phyloP scores from a whole-genome alignment of 2,113 vertebrate species.

The Corythornis madagascariensis region DNA sequence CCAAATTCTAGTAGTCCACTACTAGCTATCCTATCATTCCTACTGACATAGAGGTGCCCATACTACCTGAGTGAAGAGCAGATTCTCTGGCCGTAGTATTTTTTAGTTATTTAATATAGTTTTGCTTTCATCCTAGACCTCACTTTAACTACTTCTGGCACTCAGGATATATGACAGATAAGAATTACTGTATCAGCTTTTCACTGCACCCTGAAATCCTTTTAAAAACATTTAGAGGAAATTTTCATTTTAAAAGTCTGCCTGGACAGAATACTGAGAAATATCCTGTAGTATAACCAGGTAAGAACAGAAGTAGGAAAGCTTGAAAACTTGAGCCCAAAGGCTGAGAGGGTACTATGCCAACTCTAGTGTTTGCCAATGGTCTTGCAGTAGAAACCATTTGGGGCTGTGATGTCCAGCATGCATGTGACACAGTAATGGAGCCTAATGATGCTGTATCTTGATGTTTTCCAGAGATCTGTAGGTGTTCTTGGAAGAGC shows the following conservation, averaged over 20 bases:
- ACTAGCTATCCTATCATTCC: background rate
- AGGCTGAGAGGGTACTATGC: background rate
- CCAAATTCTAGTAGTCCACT: background rate
- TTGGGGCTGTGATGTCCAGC: background rate
- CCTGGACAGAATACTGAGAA: background rate
- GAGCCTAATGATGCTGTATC: background rate
- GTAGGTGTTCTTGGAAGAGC: background rate
- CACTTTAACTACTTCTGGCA: background rate
- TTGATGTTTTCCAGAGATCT: background rate
- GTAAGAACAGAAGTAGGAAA: background rate
- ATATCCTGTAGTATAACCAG: background rate
- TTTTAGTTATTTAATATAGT: background rate
- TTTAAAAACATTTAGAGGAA: background rate
- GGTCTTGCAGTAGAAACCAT: background rate
- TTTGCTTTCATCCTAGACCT: background rate
- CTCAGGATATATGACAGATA: background rate
- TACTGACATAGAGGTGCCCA: background rate
- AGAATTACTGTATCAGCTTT: background rate
- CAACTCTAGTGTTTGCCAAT: background rate
- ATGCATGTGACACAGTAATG: rapidly evolving
- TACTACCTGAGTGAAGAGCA: background rate
- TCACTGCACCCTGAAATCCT: background rate
- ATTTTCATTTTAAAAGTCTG: background rate
- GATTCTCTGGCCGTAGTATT: background rate
- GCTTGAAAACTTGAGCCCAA: background rate